phyloP scores from a whole-genome alignment of 92 coral and sea anemone genomes.

The Parazoanthus darwini region DNA sequence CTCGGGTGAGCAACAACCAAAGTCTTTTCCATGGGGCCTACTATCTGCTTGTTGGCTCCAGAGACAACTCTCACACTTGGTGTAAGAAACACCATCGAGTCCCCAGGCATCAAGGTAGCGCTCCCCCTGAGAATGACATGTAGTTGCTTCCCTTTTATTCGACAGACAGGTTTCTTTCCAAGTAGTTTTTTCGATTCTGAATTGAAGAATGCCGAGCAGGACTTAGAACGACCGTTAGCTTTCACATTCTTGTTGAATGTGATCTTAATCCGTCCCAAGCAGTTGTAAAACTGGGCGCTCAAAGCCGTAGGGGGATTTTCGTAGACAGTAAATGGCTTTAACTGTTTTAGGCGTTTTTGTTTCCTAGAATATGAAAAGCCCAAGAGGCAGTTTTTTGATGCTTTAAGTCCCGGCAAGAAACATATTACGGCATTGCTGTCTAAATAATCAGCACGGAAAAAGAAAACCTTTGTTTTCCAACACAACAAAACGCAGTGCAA shows the following conservation, averaged over 20 bases:
- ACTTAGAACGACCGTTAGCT: not conserved
- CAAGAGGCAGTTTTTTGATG: not conserved
- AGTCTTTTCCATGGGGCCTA: not conserved
- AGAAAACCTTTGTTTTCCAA: not conserved
- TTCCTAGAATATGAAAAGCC: not conserved
- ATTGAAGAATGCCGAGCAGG: not conserved
- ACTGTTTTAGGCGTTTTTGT: not conserved
- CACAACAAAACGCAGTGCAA: not conserved
- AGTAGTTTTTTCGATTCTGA: not conserved
- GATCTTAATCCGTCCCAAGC: not conserved
- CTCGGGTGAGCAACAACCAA: conserved; percentile 8
- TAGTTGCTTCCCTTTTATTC: not conserved
- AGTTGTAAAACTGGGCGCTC: conserved; percentile 18
- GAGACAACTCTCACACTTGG: not conserved
- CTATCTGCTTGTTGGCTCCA: not conserved
- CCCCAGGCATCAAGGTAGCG: conserved; percentile 4
- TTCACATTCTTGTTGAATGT: conserved; percentile 4
- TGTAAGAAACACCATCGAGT: not conserved
- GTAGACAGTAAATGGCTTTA: not conserved
- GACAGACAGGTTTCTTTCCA: not conserved
- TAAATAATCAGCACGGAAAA: not conserved
- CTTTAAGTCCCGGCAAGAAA: not conserved
- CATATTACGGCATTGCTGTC: not conserved
- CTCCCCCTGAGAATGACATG: not conserved
- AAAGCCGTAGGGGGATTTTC: not conserved